A percentile compares a stretch with the other conserved stretches of the same genome.
Conservation (phyloP, 2,888 invertebrate species). For the Nomada fucata region DNA sequence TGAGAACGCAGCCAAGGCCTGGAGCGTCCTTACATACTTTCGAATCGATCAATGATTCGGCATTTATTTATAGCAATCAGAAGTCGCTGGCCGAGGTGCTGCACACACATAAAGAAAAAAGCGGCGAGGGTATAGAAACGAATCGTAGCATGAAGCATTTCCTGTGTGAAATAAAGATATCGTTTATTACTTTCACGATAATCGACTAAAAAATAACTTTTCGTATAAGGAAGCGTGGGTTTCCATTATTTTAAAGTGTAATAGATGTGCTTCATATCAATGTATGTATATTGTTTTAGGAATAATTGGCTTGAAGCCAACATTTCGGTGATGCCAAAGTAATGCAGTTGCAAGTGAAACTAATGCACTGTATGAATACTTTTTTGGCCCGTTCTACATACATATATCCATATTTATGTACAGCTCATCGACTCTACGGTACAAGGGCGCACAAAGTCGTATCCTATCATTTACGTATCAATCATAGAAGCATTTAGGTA, state of each 20-base stretch:
- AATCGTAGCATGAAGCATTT: conserved; percentile 35
- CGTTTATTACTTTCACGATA: conserved; percentile 42
- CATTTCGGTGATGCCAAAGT: too few relatives aligned
- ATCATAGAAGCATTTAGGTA: conserved; percentile 19
- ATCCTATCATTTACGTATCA: conserved; percentile 6
- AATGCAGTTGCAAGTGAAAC: too few relatives aligned
- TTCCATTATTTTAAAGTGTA: too few relatives aligned
- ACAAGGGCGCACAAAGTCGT: neutral
- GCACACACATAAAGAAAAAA: neutral
- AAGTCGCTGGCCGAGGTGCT: conserved; percentile 32
- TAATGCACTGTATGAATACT: too few relatives aligned
- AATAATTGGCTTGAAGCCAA: too few relatives aligned
- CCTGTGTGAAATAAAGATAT: conserved; percentile 38
- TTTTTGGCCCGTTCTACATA: too few relatives aligned
- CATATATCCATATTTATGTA: too few relatives aligned
- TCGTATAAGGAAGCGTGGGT: too few relatives aligned
- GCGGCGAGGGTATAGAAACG: conserved; percentile 20
- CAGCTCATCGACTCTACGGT: neutral
- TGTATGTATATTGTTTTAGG: too few relatives aligned
- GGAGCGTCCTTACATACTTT: neutral
- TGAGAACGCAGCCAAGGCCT: neutral
- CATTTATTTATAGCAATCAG: conserved; percentile 31
- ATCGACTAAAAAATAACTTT: conserved; percentile 57
- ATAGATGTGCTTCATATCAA: too few relatives aligned
- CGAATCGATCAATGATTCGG: neutral